Evolutionary conservation across 2,113 vertebrate species (phyloP).

Genomic region (Parus major): DNA sequence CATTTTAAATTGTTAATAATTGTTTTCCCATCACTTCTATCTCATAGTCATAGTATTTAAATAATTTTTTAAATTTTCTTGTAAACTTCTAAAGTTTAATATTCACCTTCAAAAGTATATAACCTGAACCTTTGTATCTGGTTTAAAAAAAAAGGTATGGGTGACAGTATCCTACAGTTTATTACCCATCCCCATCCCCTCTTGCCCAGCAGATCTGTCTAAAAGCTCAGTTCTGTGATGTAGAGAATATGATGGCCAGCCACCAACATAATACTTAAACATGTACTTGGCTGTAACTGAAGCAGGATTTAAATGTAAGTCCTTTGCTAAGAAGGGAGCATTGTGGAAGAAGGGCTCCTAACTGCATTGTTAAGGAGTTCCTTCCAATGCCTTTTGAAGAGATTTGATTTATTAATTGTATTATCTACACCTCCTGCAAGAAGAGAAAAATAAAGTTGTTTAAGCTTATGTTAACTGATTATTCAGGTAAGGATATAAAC

Average conservation of each 20-base stretch:
- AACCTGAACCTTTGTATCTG: neutral
- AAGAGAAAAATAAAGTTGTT: neutral
- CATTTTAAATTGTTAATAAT: neutral
- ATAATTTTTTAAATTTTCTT: neutral
- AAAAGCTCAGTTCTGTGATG: neutral
- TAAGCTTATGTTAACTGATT: neutral
- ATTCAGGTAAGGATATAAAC: neutral
- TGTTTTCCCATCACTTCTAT: neutral
- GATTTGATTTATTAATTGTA: neutral
- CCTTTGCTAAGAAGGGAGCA: neutral
- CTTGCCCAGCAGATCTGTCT: neutral
- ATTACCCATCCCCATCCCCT: rapidly evolving
- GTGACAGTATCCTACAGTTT: neutral
- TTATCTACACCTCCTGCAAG: neutral
- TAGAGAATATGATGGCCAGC: neutral
- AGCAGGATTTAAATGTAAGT: neutral
- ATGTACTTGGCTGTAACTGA: neutral
- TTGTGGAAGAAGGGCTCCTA: neutral
- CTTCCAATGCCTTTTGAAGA: neutral
- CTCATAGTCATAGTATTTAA: neutral
- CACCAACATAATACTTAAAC: neutral
- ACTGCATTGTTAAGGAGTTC: neutral
- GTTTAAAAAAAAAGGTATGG: neutral
- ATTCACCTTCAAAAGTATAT: neutral
- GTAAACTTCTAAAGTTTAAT: neutral